These are phyloP conservation scores for Grammomys dolichurus DNA, from an alignment of 2,113 vertebrate genomes.

Conservation along the genomic window DNA sequence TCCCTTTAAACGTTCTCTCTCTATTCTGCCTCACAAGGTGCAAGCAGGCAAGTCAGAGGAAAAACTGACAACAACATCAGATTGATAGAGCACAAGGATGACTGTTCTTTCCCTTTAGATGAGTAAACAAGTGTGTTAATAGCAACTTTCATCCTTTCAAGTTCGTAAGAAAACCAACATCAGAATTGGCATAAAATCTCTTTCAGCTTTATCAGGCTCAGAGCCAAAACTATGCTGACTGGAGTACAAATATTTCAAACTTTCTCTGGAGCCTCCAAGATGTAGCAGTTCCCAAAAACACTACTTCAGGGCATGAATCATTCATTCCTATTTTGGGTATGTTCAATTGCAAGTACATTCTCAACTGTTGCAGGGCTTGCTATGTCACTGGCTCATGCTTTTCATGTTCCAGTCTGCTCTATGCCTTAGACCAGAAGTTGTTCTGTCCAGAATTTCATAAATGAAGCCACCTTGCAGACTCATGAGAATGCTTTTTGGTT, in stretches of 20 bases:
- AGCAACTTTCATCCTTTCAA: neutral
- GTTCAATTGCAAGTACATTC: neutral
- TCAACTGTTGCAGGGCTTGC: neutral
- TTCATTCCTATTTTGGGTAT: neutral
- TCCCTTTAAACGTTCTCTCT: neutral
- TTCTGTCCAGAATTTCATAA: neutral
- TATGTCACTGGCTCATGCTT: neutral
- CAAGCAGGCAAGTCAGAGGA: neutral
- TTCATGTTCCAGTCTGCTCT: neutral
- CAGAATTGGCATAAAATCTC: neutral
- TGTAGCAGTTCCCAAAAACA: neutral
- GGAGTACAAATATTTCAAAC: neutral
- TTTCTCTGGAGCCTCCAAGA: neutral
- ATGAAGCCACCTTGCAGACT: neutral
- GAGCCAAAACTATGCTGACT: neutral
- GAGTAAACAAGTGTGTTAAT: neutral
- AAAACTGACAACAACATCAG: neutral
- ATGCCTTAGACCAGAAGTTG: neutral
- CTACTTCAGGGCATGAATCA: neutral
- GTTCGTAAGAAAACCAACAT: neutral
- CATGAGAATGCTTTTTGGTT: neutral
- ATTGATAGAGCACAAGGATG: neutral
- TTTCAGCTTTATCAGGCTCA: neutral
- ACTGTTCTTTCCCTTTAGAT: neutral
- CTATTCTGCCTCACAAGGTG: neutral